Evolutionary conservation across 2,797 vertebrate genomes (phyloP), one percentile per base, ranked within the genome.

Genomic region (Aulostomus chinensis): DNA sequence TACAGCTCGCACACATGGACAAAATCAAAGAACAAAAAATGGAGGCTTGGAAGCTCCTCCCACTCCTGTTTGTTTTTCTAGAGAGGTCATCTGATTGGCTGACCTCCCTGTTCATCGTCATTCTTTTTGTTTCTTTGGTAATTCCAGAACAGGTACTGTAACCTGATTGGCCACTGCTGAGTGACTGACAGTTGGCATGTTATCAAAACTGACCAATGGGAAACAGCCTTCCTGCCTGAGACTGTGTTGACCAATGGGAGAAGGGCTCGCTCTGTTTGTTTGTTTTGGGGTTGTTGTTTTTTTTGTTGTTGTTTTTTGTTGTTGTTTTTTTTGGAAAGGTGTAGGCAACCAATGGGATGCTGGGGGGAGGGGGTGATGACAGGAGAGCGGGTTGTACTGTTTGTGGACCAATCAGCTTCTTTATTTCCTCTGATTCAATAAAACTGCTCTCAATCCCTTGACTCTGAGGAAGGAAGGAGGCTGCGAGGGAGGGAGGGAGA

Each of bases 31-130:
- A 84, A 86, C 71, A 80, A 75, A 74, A 50, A 34, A 59, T 79
- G 73, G 89, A 92, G 89, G 84, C 83, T 89, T 74, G 68, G 81
- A 85, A 93, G 91, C 92, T 93, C 81, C 83, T 92, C 77, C 66
- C 89, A 92, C 90, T 86, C 90, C 54, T 90, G 85, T 86, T 93
- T 93, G 56, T 89, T 88, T 89, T 80, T 81, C 52, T 88, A 89
- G 78, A 2, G 36, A 55, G 63, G 60, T 61, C 66, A 14, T 58
- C 57, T 69, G 59, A 77, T 80, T 77, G 79, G 72, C n/a, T n/a
- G n/a, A n/a, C n/a, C n/a, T 50, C 49, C 35, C 22, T 64, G 35
- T 51, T 68, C 71, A 60, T 77, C 49, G 14, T 93, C 90, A 90
- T 78, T 62, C 35, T 65, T 55, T 6, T 46, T 13, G 86, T 91